These are phyloP conservation scores for Drusus annulatus DNA, from an alignment of 1,140 invertebrate species.

Conservation along the genomic window DNA sequence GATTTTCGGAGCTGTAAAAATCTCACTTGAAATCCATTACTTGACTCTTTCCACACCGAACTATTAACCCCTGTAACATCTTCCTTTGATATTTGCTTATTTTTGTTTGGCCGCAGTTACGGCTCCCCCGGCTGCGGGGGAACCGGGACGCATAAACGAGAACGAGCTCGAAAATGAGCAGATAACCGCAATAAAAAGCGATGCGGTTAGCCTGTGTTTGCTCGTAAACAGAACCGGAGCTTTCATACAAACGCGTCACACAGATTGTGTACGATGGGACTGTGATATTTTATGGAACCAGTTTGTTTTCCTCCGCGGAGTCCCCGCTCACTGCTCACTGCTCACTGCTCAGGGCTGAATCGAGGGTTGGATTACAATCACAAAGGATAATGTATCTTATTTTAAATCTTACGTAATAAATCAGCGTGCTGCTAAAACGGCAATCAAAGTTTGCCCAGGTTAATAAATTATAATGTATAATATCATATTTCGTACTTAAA, in stretches of 20 bases:
- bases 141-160: neutral
- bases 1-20: neutral
- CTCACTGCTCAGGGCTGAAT: slow-evolving; percentile 19
- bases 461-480: too few relatives aligned
- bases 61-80: neutral
- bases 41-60: neutral
- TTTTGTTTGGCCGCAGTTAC: neutral
- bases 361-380: slow-evolving; percentile 30
- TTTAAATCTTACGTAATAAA: neutral
- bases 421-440: neutral
- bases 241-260: slow-evolving; percentile 41
- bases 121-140: neutral
- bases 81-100: neutral
- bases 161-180: slow-evolving; percentile 20
- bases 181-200: slow-evolving; percentile 40
- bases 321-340: slow-evolving; percentile 1
- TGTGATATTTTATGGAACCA: slow-evolving; percentile 50
- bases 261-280: slow-evolving; percentile 48
- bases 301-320: slow-evolving; percentile 49
- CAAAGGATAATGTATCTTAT: slow-evolving; percentile 12
- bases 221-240: slow-evolving; percentile 37
- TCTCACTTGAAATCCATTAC: slow-evolving; percentile 2
- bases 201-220: slow-evolving; percentile 16
- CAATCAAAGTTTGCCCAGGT: too few relatives aligned
- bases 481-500: too few relatives aligned